These are phyloP conservation scores for Smittia sp. DNA, from an alignment of 2,888 invertebrate genomes.

Conservation along the genomic window DNA sequence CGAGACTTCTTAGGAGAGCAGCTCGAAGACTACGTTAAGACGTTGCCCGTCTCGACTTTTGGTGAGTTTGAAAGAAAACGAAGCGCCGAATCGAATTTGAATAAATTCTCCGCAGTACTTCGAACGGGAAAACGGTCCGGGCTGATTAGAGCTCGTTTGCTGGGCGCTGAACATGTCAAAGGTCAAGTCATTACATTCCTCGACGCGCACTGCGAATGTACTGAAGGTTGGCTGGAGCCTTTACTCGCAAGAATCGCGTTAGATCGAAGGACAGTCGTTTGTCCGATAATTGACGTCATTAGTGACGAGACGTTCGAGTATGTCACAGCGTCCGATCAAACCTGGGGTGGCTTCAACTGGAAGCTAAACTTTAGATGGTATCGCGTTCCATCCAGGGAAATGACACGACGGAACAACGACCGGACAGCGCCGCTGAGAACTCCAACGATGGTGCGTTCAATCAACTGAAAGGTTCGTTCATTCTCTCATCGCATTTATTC, in stretches of 20 bases:
- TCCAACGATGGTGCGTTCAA: slow-evolving; percentile 76
- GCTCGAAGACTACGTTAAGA: slow-evolving; percentile 84
- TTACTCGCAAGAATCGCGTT: slow-evolving; percentile 86
- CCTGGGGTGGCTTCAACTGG: slow-evolving; percentile 99
- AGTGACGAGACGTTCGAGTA: slow-evolving; percentile 99
- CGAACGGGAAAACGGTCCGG: slow-evolving; percentile 92
- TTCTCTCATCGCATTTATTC: not conserved
- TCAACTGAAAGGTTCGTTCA: too few species aligned
- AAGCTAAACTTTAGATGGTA: slow-evolving; percentile 99
- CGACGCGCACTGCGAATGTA: slow-evolving; percentile 57
- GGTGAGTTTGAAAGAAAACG: slow-evolving; percentile 9
- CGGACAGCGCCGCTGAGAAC: slow-evolving; percentile 89
- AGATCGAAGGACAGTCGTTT: slow-evolving; percentile 90
- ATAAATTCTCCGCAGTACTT: slow-evolving; percentile 59
- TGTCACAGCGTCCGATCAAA: slow-evolving; percentile 97
- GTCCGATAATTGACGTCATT: slow-evolving; percentile 98
- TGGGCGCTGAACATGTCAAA: slow-evolving; percentile 88
- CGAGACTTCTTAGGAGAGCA: slow-evolving; percentile 85
- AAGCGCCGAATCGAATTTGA: not conserved
- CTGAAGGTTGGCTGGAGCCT: slow-evolving; percentile 98
- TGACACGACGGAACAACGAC: slow-evolving; percentile 89
- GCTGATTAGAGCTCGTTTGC: slow-evolving; percentile 88
- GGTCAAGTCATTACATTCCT: slow-evolving; percentile 55
- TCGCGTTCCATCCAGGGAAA: slow-evolving; percentile 94
- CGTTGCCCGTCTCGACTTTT: slow-evolving; percentile 77